Conservation (phyloP, 1,140 invertebrate species). For the Drosophila saltans region DNA sequence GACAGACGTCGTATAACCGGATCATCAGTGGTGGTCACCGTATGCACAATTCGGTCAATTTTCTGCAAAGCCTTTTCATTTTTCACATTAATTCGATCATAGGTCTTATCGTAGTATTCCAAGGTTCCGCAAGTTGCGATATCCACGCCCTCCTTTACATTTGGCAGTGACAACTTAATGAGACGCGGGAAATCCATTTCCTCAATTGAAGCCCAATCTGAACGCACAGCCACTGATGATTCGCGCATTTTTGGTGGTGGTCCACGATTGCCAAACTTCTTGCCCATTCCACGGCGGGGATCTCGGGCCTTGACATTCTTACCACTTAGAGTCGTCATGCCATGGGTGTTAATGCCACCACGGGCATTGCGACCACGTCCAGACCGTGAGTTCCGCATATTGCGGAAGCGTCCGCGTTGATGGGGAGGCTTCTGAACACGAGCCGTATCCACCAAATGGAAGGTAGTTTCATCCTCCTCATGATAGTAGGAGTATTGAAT, state of each 20-base stretch:
- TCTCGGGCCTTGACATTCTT: slow-evolving; percentile 85
- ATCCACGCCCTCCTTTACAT: slow-evolving; percentile 92
- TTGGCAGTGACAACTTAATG: slow-evolving; percentile 94
- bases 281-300: slow-evolving; percentile 86
- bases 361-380: slow-evolving; percentile 89
- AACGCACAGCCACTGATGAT: slow-evolving; percentile 97
- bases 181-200: slow-evolving; percentile 99
- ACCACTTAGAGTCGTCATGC: slow-evolving; percentile 87
- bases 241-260: slow-evolving; percentile 97
- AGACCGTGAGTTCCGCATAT: slow-evolving; percentile 89
- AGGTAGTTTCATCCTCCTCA: slow-evolving; percentile 99
- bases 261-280: slow-evolving; percentile 94
- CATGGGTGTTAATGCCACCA: slow-evolving; percentile 86
- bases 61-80: slow-evolving; percentile 95
- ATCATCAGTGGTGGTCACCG: slow-evolving; percentile 99
- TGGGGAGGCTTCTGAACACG: slow-evolving; percentile 95
- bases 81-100: slow-evolving; percentile 98
- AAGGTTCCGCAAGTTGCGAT: slow-evolving; percentile 94
- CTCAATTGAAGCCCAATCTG: slow-evolving; percentile 98
- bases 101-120: slow-evolving; percentile 98
- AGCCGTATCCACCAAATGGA: slow-evolving; percentile 98
- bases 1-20: slow-evolving; percentile 97
- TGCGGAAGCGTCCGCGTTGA: slow-evolving; percentile 93
- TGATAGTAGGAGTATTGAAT: slow-evolving; percentile 99
- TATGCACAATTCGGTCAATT: slow-evolving; percentile 98